Base-by-base conservation (phyloP, 2,113 vertebrate species). In the Dromiciops gliroides region DNA sequence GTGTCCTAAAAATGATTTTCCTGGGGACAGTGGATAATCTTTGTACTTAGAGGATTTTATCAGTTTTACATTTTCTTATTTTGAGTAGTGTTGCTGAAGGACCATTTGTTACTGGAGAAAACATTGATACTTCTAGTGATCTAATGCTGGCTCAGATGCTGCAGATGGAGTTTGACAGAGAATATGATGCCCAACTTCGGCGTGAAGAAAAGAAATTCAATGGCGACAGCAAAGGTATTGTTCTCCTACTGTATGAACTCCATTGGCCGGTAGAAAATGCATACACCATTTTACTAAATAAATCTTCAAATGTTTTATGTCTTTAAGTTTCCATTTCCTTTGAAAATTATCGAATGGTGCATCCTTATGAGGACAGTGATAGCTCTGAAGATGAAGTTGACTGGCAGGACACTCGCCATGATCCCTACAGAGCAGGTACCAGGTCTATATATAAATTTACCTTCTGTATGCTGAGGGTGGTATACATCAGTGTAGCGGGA, bases 331-430 rank as follows among this genome's bases (percentile, higher is more conserved):
- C 99, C 90, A 99, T 99, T 98, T 99, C 99, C 67, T 99, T 99
- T 98, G 99, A 99, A 98, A 99, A 99, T 98, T 99, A 99, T 96
- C 99, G 99, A 4, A 99, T 99, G 98, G 99, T 99, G 0, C 99
- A 99, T 97, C 99, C 99, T 0, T 99, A 99, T 48, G 99, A 99
- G 90, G 99, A 99, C 97, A 99, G 99, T 44, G 99, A 99, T 98
- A 99, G 99, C 98, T 99, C 99, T 0, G 99, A 99, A 96, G 99
- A 99, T 92, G 99, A 99, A 97, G 99, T 99, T 48, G 99, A 99
- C 97, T 99, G 99, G 99, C 99, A 99, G 97, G 99, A 99, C 98
- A 99, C 99, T 1, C 98, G 99, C 23, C 98, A 99, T 24, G 99
- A 99, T 97, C 99, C 99, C 11, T 99, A 99, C 49, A 98, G 98